phyloP scores from a whole-genome alignment of 92 coral and sea anemone species.

The Muricea muricata region DNA sequence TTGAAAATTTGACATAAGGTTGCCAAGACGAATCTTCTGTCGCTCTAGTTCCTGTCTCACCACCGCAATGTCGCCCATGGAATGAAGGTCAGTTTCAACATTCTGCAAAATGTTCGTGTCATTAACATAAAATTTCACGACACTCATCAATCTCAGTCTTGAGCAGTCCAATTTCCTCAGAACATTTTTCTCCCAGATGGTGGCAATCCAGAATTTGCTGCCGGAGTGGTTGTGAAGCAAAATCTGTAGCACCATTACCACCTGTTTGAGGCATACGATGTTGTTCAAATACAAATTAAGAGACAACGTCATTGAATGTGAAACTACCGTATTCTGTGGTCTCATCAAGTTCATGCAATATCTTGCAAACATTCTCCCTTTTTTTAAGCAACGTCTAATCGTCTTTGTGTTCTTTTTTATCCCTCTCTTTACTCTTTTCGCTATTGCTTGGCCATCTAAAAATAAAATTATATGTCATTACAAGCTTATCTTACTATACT shows the following conservation, averaged over 20 bases:
- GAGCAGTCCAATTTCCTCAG: conserved; percentile 22
- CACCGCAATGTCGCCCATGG: conserved; percentile 17
- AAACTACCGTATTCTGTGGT: background rate
- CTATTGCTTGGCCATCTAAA: conserved; percentile 41
- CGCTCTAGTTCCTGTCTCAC: conserved; percentile 17
- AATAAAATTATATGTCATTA: background rate
- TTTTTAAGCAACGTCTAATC: conserved; percentile 17
- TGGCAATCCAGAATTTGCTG: conserved; percentile 26
- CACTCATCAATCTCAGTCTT: conserved; percentile 5
- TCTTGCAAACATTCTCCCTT: conserved; percentile 18
- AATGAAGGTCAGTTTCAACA: background rate
- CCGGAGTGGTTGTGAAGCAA: background rate
- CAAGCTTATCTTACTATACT: background rate
- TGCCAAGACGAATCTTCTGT: conserved; percentile 35
- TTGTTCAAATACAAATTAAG: conserved; percentile 22
- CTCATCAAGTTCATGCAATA: conserved; percentile 19
- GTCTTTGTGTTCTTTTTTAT: conserved; percentile 7
- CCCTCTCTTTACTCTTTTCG: conserved; percentile 9
- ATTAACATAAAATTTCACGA: conserved; percentile 7
- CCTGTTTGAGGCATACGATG: background rate
- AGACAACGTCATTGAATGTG: conserved; percentile 26
- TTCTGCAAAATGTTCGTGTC: conserved; percentile 20
- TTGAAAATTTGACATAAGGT: conserved; percentile 6
- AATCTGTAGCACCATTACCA: background rate
- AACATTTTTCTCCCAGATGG: conserved; percentile 4